A percentile compares a stretch with the other conserved stretches of the same genome.
Conservation (phyloP, 2,888 invertebrate genomes). For the Acanthosepion esculentum region DNA sequence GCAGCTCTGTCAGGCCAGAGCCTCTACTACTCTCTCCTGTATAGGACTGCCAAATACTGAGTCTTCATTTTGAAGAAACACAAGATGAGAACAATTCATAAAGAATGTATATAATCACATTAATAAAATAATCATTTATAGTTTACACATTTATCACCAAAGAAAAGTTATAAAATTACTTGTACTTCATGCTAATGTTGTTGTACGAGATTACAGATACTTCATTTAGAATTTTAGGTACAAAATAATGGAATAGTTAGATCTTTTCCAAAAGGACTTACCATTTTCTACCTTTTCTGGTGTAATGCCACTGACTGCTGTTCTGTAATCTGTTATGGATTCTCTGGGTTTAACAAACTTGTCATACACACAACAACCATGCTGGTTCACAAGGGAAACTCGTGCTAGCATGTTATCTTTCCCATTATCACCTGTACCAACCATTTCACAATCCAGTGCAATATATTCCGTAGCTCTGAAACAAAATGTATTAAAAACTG, state of each 20-base stretch:
- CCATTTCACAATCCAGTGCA: constrained; percentile 97
- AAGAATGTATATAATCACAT: background rate
- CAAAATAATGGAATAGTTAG: background rate
- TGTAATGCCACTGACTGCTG: constrained; percentile 88
- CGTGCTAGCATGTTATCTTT: constrained; percentile 87
- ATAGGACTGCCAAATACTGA: background rate
- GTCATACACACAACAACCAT: constrained; percentile 88
- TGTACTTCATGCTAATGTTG: background rate
- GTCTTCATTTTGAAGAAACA: background rate
- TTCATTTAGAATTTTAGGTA: background rate
- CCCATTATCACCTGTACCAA: constrained; percentile 87
- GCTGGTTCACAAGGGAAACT: constrained; percentile 89
- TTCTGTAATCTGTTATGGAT: constrained; percentile 86
- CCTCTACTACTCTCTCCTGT: too few species aligned
- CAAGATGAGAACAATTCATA: background rate
- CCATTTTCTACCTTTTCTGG: constrained; percentile 82
- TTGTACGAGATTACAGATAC: background rate
- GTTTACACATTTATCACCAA: too few species aligned
- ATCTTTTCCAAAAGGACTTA: constrained; percentile 68
- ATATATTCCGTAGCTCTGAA: constrained; percentile 80
- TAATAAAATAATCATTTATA: too few species aligned
- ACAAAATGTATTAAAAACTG: constrained; percentile 42
- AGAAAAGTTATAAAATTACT: too few species aligned
- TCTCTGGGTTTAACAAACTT: constrained; percentile 87
- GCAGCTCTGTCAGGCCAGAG: too few species aligned